Conservation (phyloP, 1,140 invertebrate species). For the Trichomalopsis sarcophagae region DNA sequence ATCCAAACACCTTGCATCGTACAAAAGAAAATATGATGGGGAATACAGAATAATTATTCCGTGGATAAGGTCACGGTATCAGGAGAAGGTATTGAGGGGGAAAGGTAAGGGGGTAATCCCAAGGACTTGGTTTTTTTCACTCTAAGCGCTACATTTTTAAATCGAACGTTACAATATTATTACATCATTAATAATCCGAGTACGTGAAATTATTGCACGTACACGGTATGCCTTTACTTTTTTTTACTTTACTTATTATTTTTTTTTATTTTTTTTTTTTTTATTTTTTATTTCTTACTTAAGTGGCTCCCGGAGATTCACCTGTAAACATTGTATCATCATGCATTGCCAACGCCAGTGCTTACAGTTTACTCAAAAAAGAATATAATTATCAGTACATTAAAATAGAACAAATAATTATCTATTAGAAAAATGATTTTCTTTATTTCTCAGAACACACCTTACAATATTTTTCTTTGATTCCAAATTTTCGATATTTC, state of each 20-base stretch:
- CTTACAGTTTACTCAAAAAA: constrained; percentile 4
- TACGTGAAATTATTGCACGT: constrained; percentile 51
- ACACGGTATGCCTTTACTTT: constrained; percentile 45
- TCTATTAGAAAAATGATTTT: constrained; percentile 42
- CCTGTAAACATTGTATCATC: background rate
- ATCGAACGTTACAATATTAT: constrained; percentile 67
- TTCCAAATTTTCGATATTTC: background rate
- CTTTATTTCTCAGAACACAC: constrained; percentile 26
- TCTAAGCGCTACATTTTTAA: constrained; percentile 57
- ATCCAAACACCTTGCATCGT: constrained; percentile 70
- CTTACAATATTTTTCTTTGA: constrained; percentile 19
- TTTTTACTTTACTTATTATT: constrained; percentile 26
- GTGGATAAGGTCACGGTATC: constrained; percentile 41
- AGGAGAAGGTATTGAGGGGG: background rate
- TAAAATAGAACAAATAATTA: constrained; percentile 21
- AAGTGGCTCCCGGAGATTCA: constrained; percentile 19
- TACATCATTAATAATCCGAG: constrained; percentile 60
- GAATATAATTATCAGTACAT: constrained; percentile 8
- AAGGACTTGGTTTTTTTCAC: constrained; percentile 43
- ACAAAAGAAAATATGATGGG: constrained; percentile 58
- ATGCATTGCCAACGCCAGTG: constrained; percentile 9
- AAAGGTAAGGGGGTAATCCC: constrained; percentile 24
- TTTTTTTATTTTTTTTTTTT: constrained; percentile 25
- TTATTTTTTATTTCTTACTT: constrained; percentile 19
- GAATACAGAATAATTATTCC: constrained; percentile 42